Evolutionary conservation across 2,797 vertebrate species (phyloP), one percentile per base, ranked within the genome.

Genomic region (Pterois miles): DNA sequence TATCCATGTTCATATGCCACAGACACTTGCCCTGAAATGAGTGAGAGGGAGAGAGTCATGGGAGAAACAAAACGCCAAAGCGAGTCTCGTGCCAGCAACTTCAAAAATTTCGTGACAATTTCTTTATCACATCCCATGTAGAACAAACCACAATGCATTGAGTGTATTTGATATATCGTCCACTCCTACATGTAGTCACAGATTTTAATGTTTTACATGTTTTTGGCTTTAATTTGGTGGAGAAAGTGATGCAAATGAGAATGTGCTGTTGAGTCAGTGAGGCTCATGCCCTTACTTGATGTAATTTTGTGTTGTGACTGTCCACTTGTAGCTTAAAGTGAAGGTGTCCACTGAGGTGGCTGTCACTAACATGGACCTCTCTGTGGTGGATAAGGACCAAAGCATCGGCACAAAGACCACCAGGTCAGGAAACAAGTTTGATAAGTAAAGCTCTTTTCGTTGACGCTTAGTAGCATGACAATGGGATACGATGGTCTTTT

Each of bases 331-430:
- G 98, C 95, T 99, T 10, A 99, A 98, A 92, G 96, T 99, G 34
- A 99, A 99, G 89, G 98, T 99, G 79, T 99, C 98, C 71, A 99
- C 98, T 4, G 97, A 98, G 92, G 98, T 99, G 69, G 95, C 97
- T 11, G 96, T 99, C 80, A 96, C 95, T 48, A 99, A 97, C 81
- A 98, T 99, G 73, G 98, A 99, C 90, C 97, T 99, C 73, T 98
- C 98, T 76, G 96, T 97, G 0, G 98, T 99, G 90, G 98, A 99
- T 91, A 99, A 98, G 88, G 98, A 99, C 91, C 98, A 99, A 94
- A 99, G 98, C 92, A 99, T 98, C 43, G 97, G 97, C 1, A 97
- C 98, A 64, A 99, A 99, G 93, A 99, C 97, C 29, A 97, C 94
- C 64, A 96, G 97, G 98, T 99, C 88, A 89, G 89, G 38, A 34